Conservation (phyloP, 64 coral and sea anemone genomes). For the Astreopora myriophthalma region DNA sequence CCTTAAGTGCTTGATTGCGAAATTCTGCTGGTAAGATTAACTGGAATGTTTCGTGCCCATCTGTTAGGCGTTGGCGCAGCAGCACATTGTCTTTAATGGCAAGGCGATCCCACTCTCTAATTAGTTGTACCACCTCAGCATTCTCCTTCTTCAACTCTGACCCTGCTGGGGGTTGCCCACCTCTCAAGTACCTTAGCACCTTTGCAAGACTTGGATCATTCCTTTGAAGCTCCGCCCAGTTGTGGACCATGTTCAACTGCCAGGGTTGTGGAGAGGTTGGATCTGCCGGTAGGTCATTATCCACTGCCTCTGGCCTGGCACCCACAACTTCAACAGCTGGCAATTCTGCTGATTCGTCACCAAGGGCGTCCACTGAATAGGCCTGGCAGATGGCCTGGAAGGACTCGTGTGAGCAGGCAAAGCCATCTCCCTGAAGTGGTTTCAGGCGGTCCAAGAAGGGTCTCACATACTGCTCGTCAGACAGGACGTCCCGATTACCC, state of each 20-base stretch:
- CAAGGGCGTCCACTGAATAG: background rate
- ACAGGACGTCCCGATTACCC: background rate
- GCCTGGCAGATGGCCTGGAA: constrained; percentile 31
- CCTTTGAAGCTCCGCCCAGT: constrained; percentile 50
- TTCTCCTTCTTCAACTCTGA: background rate
- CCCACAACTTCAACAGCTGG: constrained; percentile 54
- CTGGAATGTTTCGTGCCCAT: constrained; percentile 20
- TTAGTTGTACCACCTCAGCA: background rate
- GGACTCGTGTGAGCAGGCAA: constrained; percentile 25
- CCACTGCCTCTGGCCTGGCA: constrained; percentile 44
- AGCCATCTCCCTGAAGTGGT: background rate
- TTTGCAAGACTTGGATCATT: constrained; percentile 12
- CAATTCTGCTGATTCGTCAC: constrained; percentile 1
- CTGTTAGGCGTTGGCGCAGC: constrained; percentile 8
- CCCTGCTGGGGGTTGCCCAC: background rate
- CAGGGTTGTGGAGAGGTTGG: background rate
- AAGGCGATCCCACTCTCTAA: constrained; percentile 40
- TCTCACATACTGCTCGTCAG: constrained; percentile 31
- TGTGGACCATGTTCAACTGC: background rate
- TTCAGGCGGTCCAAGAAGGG: constrained; percentile 63
- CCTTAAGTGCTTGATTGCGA: constrained; percentile 2
- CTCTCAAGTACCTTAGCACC: background rate
- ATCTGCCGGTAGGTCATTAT: background rate
- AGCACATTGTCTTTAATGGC: constrained; percentile 6
- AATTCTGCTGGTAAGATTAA: constrained; percentile 32